phyloP scores from a whole-genome alignment of 2,888 invertebrate species.

The Dinocampus coccinellae region DNA sequence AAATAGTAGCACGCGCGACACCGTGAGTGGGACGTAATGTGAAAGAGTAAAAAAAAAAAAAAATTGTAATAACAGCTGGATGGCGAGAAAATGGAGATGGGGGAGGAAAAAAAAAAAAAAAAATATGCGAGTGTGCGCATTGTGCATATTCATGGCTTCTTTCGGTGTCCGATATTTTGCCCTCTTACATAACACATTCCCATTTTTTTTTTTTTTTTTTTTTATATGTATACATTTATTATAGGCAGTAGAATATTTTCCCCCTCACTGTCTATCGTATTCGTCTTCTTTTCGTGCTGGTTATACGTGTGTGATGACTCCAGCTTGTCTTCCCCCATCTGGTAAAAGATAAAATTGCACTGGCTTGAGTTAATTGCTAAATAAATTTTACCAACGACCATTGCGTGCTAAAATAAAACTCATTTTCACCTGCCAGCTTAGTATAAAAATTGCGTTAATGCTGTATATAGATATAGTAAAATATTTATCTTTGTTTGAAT shows the following conservation, averaged over 20 bases:
- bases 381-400: slow-evolving; percentile 16
- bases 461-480: not conserved
- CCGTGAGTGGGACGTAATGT: not conserved
- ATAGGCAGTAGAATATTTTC: not conserved
- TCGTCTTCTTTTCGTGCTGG: slow-evolving; percentile 1
- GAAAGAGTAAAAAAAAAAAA: not conserved
- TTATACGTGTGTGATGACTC: slow-evolving; percentile 12
- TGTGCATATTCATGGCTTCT: not conserved
- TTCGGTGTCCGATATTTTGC: slow-evolving; percentile 1
- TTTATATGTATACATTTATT: too few relatives aligned
- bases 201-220: slow-evolving; percentile 10
- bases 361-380: slow-evolving; percentile 11
- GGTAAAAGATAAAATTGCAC: slow-evolving; percentile 21
- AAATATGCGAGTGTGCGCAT: not conserved
- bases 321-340: not conserved
- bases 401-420: slow-evolving; percentile 23
- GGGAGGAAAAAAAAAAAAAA: not conserved
- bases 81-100: too few relatives aligned
- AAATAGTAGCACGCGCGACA: not conserved
- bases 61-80: slow-evolving; percentile 19
- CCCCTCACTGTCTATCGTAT: not conserved
- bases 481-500: not conserved
- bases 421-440: slow-evolving; percentile 18
- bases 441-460: not conserved
- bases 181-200: not conserved